Evolutionary conservation across 2,888 invertebrate genomes (phyloP).

Genomic region (Slavum lentiscoides): DNA sequence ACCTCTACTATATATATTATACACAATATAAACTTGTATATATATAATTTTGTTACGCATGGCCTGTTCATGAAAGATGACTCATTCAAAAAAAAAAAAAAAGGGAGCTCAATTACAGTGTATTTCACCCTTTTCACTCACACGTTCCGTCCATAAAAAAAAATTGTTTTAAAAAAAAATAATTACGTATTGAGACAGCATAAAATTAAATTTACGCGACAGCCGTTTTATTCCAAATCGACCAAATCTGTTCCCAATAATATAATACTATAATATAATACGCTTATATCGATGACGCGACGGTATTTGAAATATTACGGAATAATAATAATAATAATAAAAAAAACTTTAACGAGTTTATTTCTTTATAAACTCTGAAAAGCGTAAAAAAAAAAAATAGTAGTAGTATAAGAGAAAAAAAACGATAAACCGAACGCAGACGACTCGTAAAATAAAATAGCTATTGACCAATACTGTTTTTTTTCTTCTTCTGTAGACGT

Average conservation of each 20-base stretch:
- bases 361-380: background rate
- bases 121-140: slow-evolving; percentile 32
- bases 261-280: too few relatives aligned
- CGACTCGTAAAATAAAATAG: background rate
- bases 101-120: slow-evolving; percentile 45
- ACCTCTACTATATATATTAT: too few relatives aligned
- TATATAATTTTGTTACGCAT: slow-evolving; percentile 47
- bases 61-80: slow-evolving; percentile 44
- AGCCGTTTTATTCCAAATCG: background rate
- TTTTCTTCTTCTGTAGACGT: background rate
- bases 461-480: background rate
- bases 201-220: background rate
- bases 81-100: slow-evolving; percentile 30
- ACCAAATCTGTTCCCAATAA: background rate
- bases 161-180: slow-evolving; percentile 10
- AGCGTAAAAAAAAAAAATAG: background rate
- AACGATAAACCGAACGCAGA: background rate
- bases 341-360: too few relatives aligned
- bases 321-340: too few relatives aligned
- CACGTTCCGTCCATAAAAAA: slow-evolving; percentile 14
- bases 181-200: background rate
- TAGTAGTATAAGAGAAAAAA: too few relatives aligned
- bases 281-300: background rate
- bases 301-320: too few relatives aligned
- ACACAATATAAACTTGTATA: background rate